phyloP scores from a whole-genome alignment of 2,888 invertebrate species.

The Hymenopus coronatus region DNA sequence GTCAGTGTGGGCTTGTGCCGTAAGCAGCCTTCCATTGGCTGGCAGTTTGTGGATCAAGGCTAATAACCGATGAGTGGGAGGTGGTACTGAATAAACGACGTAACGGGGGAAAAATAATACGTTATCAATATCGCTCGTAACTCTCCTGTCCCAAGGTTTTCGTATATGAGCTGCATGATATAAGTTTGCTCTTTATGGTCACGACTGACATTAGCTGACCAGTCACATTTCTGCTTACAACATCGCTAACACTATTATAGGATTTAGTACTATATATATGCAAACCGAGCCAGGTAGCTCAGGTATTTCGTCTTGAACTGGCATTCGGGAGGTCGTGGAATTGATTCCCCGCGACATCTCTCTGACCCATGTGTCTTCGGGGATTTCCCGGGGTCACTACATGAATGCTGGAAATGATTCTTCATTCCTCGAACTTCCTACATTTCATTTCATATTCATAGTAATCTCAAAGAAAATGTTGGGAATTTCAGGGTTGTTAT shows the following conservation, averaged over 20 bases:
- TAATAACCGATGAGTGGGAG: conserved; percentile 6
- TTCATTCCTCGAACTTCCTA: no score
- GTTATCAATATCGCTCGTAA: background rate
- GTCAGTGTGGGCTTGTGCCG: background rate
- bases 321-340: no score
- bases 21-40: conserved; percentile 13
- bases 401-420: no score
- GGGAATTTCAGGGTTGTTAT: no score
- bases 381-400: no score
- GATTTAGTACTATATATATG: no score
- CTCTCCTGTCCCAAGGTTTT: background rate
- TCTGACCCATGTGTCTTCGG: no score
- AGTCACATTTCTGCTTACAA: background rate
- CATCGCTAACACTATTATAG: background rate
- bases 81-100: background rate
- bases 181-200: background rate
- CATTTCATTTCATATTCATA: no score
- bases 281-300: no score
- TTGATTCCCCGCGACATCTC: no score
- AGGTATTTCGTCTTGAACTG: no score
- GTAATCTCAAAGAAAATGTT: no score
- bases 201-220: background rate
- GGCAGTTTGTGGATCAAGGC: conserved; percentile 23
- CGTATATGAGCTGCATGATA: background rate
- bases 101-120: background rate